Evolutionary conservation across 2,797 vertebrate genomes (phyloP).

Genomic region (Pogoniulus pusillus): DNA sequence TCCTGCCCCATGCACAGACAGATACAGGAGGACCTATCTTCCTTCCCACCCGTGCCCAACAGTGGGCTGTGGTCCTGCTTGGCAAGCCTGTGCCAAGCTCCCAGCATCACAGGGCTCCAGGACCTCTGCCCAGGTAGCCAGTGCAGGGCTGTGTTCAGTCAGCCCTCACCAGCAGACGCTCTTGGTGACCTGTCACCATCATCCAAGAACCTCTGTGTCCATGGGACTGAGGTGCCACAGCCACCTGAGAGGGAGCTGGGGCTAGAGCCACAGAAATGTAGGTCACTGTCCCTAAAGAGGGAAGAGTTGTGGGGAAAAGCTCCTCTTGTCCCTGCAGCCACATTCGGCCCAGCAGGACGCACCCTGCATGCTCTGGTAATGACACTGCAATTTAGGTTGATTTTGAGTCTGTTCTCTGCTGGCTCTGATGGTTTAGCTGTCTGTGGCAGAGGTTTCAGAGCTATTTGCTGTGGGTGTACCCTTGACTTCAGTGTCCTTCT

Average conservation of each 20-base stretch:
- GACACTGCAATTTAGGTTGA: not conserved
- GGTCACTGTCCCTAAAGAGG: not conserved
- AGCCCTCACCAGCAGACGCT: accelerated
- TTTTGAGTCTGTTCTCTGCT: not conserved
- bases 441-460: not conserved
- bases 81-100: accelerated
- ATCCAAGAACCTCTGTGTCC: not conserved
- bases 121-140: not conserved
- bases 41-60: accelerated
- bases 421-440: not conserved
- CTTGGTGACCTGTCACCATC: not conserved
- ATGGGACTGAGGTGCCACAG: accelerated
- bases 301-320: not conserved
- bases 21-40: accelerated
- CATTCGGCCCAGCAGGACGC: not conserved
- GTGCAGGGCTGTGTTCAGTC: accelerated
- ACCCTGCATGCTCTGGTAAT: not conserved
- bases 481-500: not conserved
- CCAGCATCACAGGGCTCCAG: accelerated
- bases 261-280: not conserved
- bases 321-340: not conserved
- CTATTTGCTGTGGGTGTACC: not conserved
- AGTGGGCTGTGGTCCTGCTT: accelerated
- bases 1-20: accelerated
- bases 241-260: not conserved